These are phyloP conservation scores for Heliothis subflexa DNA, from an alignment of 1,140 invertebrate genomes.

Conservation along the genomic window DNA sequence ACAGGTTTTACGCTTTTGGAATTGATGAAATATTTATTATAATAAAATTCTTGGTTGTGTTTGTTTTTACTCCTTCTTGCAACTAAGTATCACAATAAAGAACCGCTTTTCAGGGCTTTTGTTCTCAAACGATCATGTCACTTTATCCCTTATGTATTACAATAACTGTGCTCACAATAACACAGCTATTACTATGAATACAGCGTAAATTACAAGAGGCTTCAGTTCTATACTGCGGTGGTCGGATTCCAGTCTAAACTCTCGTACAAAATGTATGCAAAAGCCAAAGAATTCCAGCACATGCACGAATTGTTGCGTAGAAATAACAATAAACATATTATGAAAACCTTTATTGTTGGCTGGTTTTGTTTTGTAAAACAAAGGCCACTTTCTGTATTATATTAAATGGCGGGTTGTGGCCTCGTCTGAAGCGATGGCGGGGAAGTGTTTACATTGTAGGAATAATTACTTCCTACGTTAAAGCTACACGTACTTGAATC, in stretches of 20 bases:
- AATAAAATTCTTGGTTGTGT: too few relatives aligned
- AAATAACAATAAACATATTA: slow-evolving; percentile 47
- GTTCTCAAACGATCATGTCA: not conserved
- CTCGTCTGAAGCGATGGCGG: not conserved
- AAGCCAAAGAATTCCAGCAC: slow-evolving; percentile 21
- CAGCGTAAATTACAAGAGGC: slow-evolving; percentile 19
- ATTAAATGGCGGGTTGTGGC: slow-evolving; percentile 7
- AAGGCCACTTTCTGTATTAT: slow-evolving; percentile 43
- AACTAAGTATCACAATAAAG: too few relatives aligned
- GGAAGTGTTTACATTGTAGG: slow-evolving; percentile 26
- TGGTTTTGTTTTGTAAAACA: slow-evolving; percentile 43
- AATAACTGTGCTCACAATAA: slow-evolving; percentile 1
- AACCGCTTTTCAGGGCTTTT: too few relatives aligned
- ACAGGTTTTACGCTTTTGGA: too few relatives aligned
- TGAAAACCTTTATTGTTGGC: slow-evolving; percentile 37
- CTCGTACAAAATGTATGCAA: slow-evolving; percentile 29
- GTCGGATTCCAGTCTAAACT: slow-evolving; percentile 27
- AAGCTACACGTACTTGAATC: slow-evolving; percentile 22
- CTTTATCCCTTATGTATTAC: not conserved
- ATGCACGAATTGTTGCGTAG: slow-evolving; percentile 33
- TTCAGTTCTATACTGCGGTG: slow-evolving; percentile 4
- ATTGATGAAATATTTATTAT: too few relatives aligned
- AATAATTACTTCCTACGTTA: slow-evolving; percentile 39
- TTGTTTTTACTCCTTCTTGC: too few relatives aligned
- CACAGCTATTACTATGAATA: not conserved